phyloP scores from a whole-genome alignment of 2,113 vertebrate genomes.

The Engraulis encrasicolus region DNA sequence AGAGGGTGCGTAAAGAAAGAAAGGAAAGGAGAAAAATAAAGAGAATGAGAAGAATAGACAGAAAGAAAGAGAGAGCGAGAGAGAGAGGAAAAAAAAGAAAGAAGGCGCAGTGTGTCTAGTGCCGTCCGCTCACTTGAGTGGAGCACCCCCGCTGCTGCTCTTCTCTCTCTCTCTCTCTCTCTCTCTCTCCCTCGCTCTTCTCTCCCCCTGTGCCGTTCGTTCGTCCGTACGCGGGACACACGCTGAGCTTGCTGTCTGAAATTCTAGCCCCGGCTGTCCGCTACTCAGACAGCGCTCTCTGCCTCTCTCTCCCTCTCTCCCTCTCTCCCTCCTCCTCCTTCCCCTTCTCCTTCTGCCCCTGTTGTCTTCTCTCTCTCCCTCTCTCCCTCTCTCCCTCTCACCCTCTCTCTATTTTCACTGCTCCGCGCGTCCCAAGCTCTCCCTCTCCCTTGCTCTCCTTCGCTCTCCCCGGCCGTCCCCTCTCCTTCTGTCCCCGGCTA shows the following conservation, averaged over 20 bases:
- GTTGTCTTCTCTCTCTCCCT: conserved; percentile 51
- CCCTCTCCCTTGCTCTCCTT: conserved; percentile 25
- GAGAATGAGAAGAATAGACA: background rate
- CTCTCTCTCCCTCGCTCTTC: conserved; percentile 31
- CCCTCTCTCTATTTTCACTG: conserved; percentile 36
- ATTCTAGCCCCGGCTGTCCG: conserved; percentile 74
- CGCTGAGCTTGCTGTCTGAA: conserved; percentile 71
- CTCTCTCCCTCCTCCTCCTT: conserved; percentile 17
- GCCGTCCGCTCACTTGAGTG: background rate
- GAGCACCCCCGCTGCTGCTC: conserved; percentile 21
- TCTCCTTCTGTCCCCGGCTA: background rate
- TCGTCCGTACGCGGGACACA: conserved; percentile 74
- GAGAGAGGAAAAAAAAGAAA: conserved; percentile 50
- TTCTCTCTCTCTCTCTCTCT: conserved; percentile 3
- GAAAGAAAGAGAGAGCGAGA: conserved; percentile 50
- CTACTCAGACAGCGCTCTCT: conserved; percentile 67
- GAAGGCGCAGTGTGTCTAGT: conserved; percentile 14
- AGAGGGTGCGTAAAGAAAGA: no score
- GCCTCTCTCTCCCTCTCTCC: conserved; percentile 44
- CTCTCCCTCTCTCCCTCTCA: conserved; percentile 51
- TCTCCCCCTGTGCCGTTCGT: conserved; percentile 53
- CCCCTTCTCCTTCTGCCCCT: conserved; percentile 43
- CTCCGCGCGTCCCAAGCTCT: background rate
- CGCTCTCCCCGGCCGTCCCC: conserved; percentile 35
- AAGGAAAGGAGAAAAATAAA: background rate